These are phyloP conservation scores for Actenoides hombroni DNA, from an alignment of 2,113 vertebrate genomes.

Conservation along the genomic window DNA sequence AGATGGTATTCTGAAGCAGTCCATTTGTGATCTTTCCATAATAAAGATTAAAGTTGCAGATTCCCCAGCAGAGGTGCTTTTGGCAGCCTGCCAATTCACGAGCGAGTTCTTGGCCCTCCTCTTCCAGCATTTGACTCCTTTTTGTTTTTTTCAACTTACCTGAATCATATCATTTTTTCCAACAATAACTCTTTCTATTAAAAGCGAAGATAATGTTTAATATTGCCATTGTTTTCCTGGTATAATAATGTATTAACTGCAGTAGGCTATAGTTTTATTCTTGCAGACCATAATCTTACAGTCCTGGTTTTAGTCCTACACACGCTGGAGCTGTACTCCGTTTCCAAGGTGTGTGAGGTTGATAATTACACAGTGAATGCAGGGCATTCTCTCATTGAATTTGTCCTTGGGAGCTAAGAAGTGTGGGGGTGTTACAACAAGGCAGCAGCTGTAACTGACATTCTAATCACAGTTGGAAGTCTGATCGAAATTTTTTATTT, in stretches of 20 bases:
- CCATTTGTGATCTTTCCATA: conserved; percentile 69
- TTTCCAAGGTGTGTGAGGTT: conserved; percentile 53
- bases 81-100: conserved; percentile 49
- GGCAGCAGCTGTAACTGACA: conserved; percentile 64
- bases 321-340: background rate
- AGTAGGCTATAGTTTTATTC: conserved; percentile 25
- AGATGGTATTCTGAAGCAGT: conserved; percentile 73
- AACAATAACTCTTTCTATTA: conserved; percentile 22
- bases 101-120: conserved; percentile 60
- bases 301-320: conserved; percentile 45
- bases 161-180: background rate
- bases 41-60: conserved; percentile 75
- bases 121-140: conserved; percentile 35
- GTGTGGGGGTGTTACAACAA: conserved; percentile 49
- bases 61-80: conserved; percentile 66
- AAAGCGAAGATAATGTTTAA: conserved; percentile 18
- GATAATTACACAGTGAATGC: conserved; percentile 54
- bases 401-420: conserved; percentile 59
- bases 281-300: conserved; percentile 43
- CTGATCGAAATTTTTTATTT: background rate
- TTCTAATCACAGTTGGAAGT: conserved; percentile 34
- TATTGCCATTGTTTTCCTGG: conserved; percentile 15
- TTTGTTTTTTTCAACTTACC: background rate
- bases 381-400: conserved; percentile 30
- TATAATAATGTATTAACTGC: conserved; percentile 10